A percentile compares a stretch with the other conserved stretches of the same genome.
These are phyloP conservation scores for Bombycilla garrulus DNA, from an alignment of 2,113 vertebrate genomes.

Conservation along the genomic window DNA sequence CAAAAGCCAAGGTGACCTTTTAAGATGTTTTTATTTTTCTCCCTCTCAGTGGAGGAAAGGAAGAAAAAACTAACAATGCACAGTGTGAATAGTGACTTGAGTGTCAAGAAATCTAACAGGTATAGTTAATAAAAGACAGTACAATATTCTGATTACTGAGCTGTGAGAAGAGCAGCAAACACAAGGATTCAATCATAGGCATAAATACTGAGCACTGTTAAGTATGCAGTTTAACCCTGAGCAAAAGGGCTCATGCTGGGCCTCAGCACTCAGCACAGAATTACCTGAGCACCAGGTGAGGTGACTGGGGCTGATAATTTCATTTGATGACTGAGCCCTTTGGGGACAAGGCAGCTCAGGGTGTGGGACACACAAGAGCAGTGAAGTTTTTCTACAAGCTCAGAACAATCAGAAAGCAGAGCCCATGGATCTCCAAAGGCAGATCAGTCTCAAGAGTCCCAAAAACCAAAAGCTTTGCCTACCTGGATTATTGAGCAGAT, in stretches of 20 bases:
- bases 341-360: neutral
- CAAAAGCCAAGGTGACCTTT: neutral
- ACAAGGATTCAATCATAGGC: neutral
- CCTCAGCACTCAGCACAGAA: neutral
- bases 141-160: neutral
- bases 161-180: neutral
- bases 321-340: neutral
- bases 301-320: accelerated
- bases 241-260: neutral
- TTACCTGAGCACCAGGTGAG: neutral
- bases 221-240: accelerated
- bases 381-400: neutral
- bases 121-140: neutral
- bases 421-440: neutral
- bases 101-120: neutral
- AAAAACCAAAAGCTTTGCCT: neutral
- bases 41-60: neutral
- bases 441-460: neutral
- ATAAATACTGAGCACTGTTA: neutral
- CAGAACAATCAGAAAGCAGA: neutral
- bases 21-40: neutral
- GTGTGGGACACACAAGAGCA: neutral
- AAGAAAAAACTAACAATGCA: neutral
- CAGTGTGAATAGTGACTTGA: neutral
- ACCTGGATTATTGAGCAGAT: neutral